phyloP scores from a whole-genome alignment of 2,797 vertebrate species.

The Clarias fuscus region DNA sequence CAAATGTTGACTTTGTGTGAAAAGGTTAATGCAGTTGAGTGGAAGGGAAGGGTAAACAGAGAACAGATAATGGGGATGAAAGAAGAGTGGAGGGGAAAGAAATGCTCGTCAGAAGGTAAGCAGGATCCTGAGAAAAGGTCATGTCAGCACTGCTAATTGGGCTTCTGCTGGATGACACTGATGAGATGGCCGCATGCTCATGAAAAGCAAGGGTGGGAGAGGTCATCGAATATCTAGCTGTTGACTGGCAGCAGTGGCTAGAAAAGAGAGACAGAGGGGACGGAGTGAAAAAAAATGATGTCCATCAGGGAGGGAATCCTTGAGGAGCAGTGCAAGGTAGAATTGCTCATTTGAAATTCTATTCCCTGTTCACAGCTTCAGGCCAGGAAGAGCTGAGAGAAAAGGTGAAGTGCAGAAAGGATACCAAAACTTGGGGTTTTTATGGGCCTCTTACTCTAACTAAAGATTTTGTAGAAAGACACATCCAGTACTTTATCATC shows the following conservation, averaged over 20 bases:
- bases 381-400: constrained; percentile 45
- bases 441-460: not conserved
- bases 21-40: constrained; percentile 67
- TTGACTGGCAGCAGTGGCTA: constrained; percentile 45
- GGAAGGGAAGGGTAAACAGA: constrained; percentile 45
- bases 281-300: constrained; percentile 27
- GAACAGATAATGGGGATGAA: constrained; percentile 52
- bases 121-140: constrained; percentile 47
- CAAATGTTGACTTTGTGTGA: constrained; percentile 54
- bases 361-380: constrained; percentile 39
- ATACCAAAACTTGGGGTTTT: constrained; percentile 1
- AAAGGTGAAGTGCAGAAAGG: constrained; percentile 24
- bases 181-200: constrained; percentile 26
- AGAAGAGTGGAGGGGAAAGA: constrained; percentile 27
- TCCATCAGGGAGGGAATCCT: constrained; percentile 48
- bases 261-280: constrained; percentile 36
- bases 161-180: constrained; percentile 53
- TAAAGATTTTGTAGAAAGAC: constrained; percentile 24
- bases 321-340: constrained; percentile 21
- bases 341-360: constrained; percentile 56
- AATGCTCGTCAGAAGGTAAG: constrained; percentile 25
- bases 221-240: constrained; percentile 49
- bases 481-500: constrained; percentile 40
- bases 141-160: constrained; percentile 55
- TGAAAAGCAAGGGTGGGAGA: constrained; percentile 32